Evolutionary conservation across 2,113 vertebrate species (phyloP), one percentile per base, ranked within the genome.

Genomic region (Jaculus jaculus): DNA sequence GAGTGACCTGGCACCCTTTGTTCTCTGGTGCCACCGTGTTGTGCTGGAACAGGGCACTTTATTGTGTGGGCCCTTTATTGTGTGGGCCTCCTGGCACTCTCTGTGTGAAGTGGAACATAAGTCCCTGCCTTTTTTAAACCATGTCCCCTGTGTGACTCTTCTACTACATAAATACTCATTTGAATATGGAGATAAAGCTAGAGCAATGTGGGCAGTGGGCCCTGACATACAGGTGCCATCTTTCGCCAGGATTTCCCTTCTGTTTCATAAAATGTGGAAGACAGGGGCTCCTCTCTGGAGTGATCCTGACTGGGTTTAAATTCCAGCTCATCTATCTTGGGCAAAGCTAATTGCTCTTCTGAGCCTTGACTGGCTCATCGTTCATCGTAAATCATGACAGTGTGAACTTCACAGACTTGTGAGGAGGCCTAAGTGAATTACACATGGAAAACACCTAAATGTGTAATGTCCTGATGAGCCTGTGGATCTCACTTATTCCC

Each of bases 1-100:
- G 7, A 82, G 10, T 15, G 7, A 0, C 0, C 79, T 21, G 0
- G n/a, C 16, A 42, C 9, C 2, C 5, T 65, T 72, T 71, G 8
- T 17, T 75, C 42, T 89, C 58, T 91, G 85, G 9, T 18, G 54
- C 42, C 23, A 15, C 42, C 17, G 10, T 18, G 9, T 5, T 2
- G 0, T 28, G 2, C 21, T 72, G 42, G 24, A 79, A 32, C 9
- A 86, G 17, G 75, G 17, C 10, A 74, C 12, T 12, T 39, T 30
- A 10, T 20, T 7, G 72, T 47, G 74, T 13, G 1, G 9, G 42
- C 15, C 2, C 54, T 12, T 39, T 30, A 10, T 20, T 7, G 72
- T 47, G 74, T 13, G 1, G 9, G 42, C 15, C 2, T 73, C 34
- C 26, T 60, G 0, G 21, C 0, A n/a, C 60, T 63, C 61, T n/a